phyloP scores from a whole-genome alignment of 2,888 invertebrate species.

The Mesoligia furuncula region DNA sequence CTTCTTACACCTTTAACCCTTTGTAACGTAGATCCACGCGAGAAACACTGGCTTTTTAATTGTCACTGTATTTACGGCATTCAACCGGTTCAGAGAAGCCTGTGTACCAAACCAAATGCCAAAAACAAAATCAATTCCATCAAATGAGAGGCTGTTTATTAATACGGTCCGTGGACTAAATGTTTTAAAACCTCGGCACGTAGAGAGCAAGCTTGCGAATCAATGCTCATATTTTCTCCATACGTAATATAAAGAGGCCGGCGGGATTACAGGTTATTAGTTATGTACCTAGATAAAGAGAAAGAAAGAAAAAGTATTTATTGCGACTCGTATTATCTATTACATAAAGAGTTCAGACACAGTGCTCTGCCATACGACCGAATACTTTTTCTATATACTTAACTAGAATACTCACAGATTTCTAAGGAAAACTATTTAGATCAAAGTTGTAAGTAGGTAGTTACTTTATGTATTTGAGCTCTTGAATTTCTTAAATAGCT shows the following conservation, averaged over 20 bases:
- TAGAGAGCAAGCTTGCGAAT: not conserved
- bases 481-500: constrained; percentile 29
- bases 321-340: not conserved
- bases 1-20: not conserved
- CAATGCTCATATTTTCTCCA: constrained; percentile 12
- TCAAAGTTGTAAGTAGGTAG: constrained; percentile 8
- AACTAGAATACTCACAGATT: not conserved
- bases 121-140: not conserved
- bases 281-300: no score
- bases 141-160: not conserved
- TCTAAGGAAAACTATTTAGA: constrained; percentile 14
- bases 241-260: not conserved
- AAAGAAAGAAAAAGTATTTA: no score
- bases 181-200: constrained; percentile 9
- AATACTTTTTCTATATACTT: constrained; percentile 4
- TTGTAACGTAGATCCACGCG: not conserved
- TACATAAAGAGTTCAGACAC: not conserved
- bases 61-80: not conserved
- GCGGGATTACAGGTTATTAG: not conserved
- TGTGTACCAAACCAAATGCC: not conserved
- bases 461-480: constrained; percentile 12
- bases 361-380: not conserved
- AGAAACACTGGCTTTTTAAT: not conserved
- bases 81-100: not conserved
- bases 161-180: not conserved